A percentile compares a stretch with the other conserved stretches of the same genome.
Conservation (phyloP, 2,113 vertebrate species). For the Hippolais icterina region DNA sequence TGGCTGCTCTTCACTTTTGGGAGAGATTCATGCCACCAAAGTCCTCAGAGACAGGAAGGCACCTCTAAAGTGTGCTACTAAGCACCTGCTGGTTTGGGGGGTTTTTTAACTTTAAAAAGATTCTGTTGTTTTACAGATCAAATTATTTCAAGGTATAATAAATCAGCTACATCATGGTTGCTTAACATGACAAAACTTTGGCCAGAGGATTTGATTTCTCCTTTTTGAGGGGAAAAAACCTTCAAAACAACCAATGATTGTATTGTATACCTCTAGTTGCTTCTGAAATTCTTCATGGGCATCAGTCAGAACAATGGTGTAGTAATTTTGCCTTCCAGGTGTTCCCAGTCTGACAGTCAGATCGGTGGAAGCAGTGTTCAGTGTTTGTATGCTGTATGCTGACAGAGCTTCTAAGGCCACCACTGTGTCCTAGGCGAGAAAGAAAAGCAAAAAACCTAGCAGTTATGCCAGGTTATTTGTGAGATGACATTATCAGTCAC, state of each 20-base stretch:
- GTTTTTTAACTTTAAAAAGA: background rate
- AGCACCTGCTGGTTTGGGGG: background rate
- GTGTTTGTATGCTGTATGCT: slow-evolving; percentile 64
- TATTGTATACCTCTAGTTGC: slow-evolving; percentile 71
- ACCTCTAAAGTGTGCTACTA: background rate
- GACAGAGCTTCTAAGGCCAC: slow-evolving; percentile 81
- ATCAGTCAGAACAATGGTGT: slow-evolving; percentile 41
- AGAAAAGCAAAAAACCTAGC: background rate
- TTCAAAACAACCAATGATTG: background rate
- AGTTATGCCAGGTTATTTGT: background rate
- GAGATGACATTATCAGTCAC: background rate
- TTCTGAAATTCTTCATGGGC: slow-evolving; percentile 61
- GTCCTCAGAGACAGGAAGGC: background rate
- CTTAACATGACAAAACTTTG: background rate
- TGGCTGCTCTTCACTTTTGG: background rate
- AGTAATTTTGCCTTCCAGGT: background rate
- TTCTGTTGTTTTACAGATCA: background rate
- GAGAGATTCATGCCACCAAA: background rate
- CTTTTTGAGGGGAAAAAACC: background rate
- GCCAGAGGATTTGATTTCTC: background rate
- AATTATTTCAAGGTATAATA: background rate
- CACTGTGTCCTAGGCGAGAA: slow-evolving; percentile 76
- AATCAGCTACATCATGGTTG: background rate
- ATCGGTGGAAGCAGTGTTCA: background rate
- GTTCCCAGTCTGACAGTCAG: slow-evolving; percentile 58